Base-by-base conservation (phyloP, 2,797 vertebrate genomes). In the Girardinus metallicus region DNA sequence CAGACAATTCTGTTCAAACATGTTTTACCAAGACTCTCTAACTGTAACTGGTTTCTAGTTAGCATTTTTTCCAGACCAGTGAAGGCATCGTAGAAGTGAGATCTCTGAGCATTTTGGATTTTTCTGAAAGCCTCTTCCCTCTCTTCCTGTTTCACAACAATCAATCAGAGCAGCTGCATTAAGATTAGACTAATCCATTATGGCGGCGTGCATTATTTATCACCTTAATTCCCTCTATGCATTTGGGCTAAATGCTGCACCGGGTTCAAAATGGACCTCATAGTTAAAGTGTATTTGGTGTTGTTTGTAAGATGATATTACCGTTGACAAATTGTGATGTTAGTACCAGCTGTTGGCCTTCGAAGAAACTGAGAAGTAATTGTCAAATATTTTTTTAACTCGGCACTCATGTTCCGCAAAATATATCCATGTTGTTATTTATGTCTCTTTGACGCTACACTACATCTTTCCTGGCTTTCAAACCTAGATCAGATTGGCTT, bases 191-290 rank as follows among this genome's bases (percentile, higher is more conserved):
- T 76, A 88, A 93, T 92, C 92, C 82, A 89, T 93, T 91, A 84
- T 81, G 76, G 77, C 21, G 5, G 15, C 72, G 76, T 94, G 87
- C 88, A 95, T 95, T 92, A 94, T 94, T 95, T 87, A 94, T 91
- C 80, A 79, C 74, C 75, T 84, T 76, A 81, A 87, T 86, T 90
- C 76, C 80, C 83, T 83, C 66, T 41, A 74, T 86, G 87, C 90
- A 86, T 88, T 88, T 86, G 74, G 74, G 34, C 60, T 23, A 83
- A 86, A 85, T 80, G 86, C 51, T 55, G 70, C 78, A 55, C 80
- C 84, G 74, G 16, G 11, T 66, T 77, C n/a, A 73, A 81, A 87
- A 77, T 80, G 53, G 80, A 77, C 79, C 10, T 75, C 60, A 11
- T 64, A 77, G 73, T 76, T 81, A 46, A 70, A n/a, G 71, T 74